Conservation (phyloP, 2,888 invertebrate genomes). For the Agriotes lineatus region DNA sequence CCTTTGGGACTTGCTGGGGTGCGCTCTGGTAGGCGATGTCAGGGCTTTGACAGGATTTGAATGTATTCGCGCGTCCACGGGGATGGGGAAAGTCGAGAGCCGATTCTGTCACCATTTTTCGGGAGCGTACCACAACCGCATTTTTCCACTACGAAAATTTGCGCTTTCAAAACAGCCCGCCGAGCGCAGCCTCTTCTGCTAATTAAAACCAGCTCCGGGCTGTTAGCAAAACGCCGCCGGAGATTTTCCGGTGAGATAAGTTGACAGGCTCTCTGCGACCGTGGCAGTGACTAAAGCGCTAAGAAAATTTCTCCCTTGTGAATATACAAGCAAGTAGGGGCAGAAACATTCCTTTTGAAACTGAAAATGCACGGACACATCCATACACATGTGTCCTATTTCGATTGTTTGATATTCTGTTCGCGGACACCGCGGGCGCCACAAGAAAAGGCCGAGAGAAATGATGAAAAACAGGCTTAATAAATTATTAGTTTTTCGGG, state of each 20-base stretch:
- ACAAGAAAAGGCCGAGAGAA: constrained; percentile 46
- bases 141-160: no score
- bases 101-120: background rate
- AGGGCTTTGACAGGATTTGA: constrained; percentile 57
- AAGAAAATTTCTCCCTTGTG: constrained; percentile 67
- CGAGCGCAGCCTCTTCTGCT: background rate
- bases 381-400: constrained; percentile 62
- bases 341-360: constrained; percentile 64
- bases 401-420: constrained; percentile 56
- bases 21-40: constrained; percentile 49
- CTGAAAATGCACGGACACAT: constrained; percentile 65
- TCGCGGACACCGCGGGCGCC: constrained; percentile 53
- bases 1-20: constrained; percentile 59
- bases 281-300: constrained; percentile 57
- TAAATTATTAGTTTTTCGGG: constrained; percentile 27
- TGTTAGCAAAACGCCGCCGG: background rate
- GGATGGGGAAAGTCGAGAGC: constrained; percentile 21
- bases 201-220: background rate
- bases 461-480: constrained; percentile 39
- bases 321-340: constrained; percentile 65
- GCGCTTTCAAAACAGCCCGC: no score
- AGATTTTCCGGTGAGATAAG: background rate
- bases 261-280: constrained; percentile 47
- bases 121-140: constrained; percentile 1
- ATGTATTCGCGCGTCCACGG: constrained; percentile 56